Evolutionary conservation across 2,888 invertebrate species (phyloP), one percentile per base, ranked within the genome.

Genomic region (Endotricha flammealis): DNA sequence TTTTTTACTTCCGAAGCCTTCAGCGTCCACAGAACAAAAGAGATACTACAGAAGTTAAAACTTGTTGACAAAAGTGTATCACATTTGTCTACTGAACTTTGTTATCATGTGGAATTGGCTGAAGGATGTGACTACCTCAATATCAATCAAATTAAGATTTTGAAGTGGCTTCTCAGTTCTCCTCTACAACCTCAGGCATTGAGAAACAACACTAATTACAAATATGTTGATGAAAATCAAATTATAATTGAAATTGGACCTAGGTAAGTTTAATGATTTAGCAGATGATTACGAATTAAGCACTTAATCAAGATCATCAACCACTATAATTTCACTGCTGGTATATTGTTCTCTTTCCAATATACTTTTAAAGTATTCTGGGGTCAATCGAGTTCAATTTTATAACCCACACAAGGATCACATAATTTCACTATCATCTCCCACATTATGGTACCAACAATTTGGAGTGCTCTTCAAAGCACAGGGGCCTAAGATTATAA

Each of bases 181-280:
- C 92, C 92, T 0, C 90, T 94, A 29, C 79, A 90, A 41, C 88
- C 89, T 0, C 74, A 89, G 32, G 87, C 88, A 13, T 69, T 95
- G 29, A 87, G 79, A 30, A 81, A 87, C 55, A 74, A 82, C 44
- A 87, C 90, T 20, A 64, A 75, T 8, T 87, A 91, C 44, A 79
- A 78, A 33, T 60, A 71, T 45, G 57, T 76, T 14, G 58, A 65
- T 28, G 57, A 64, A 22, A 71, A 77, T 38, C 71, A 85, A 42
- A 67, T 80, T 14, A 46, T 96, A 4, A 89, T 97, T 55, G 97
- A 97, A 89, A 94, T 96, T 67, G 97, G 97, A 13, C 97, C 97
- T 20, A 91, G 93, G 93, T 93, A 81, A 55, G 39, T 35, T 25
- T 30, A 29, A 23, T 36, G 4, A 28, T 34, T 30, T 28, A 10